Evolutionary conservation across 2,797 vertebrate genomes (phyloP).

Genomic region (Orestias chungarensis): DNA sequence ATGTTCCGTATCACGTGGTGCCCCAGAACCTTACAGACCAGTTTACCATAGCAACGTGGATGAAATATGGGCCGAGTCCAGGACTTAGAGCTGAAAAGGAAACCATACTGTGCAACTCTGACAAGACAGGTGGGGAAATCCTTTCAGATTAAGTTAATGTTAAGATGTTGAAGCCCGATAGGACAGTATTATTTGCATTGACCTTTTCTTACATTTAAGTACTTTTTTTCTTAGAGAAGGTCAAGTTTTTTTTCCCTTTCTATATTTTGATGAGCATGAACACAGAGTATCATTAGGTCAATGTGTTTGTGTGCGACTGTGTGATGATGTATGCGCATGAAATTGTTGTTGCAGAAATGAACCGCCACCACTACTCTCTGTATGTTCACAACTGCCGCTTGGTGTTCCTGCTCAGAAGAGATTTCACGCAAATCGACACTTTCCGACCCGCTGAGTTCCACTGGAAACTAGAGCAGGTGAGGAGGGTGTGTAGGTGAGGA

Average conservation of each 20-base stretch:
- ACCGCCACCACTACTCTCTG: slow-evolving; percentile 94
- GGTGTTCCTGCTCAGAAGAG: slow-evolving; percentile 93
- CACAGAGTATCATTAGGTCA: no score
- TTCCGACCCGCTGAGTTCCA: slow-evolving; percentile 97
- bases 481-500: slow-evolving; percentile 23
- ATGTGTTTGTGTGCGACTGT: slow-evolving; percentile 15
- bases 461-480: slow-evolving; percentile 98
- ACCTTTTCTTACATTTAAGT: not conserved
- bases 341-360: slow-evolving; percentile 86
- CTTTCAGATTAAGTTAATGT: not conserved
- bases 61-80: slow-evolving; percentile 94
- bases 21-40: slow-evolving; percentile 96
- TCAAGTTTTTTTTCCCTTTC: not conserved
- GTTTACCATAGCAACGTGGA: slow-evolving; percentile 96
- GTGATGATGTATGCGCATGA: slow-evolving; percentile 11
- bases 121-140: slow-evolving; percentile 88
- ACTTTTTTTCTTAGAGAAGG: not conserved
- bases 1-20: slow-evolving; percentile 91
- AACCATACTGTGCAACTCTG: slow-evolving; percentile 95
- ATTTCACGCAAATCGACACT: slow-evolving; percentile 92
- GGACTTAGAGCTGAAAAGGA: slow-evolving; percentile 94
- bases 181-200: not conserved
- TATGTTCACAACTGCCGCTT: slow-evolving; percentile 97
- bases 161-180: slow-evolving; percentile 2
- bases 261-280: not conserved